These are phyloP conservation scores for Camarhynchus parvulus DNA, from an alignment of 2,113 vertebrate genomes.

Conservation along the genomic window DNA sequence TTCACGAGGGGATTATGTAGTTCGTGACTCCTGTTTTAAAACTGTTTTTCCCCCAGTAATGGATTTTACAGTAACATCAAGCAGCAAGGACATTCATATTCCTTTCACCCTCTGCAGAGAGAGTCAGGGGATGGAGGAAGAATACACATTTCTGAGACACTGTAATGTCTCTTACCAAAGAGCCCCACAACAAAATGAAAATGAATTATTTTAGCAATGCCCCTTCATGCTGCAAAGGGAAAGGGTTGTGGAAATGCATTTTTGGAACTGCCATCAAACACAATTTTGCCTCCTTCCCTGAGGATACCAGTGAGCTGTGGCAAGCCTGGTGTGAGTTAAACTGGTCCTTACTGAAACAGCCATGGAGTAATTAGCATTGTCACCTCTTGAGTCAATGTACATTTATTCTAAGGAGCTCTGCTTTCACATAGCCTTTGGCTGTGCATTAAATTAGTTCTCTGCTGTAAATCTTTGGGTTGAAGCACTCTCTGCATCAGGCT, in stretches of 20 bases:
- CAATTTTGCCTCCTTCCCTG: background rate
- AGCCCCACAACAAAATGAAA: background rate
- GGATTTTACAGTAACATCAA: background rate
- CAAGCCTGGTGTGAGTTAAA: background rate
- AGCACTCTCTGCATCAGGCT: background rate
- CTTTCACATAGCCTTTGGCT: background rate
- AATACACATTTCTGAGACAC: background rate
- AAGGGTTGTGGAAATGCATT: background rate
- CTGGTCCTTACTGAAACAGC: background rate
- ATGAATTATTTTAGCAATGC: background rate
- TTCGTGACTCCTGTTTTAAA: background rate
- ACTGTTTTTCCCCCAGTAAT: background rate
- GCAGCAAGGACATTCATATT: background rate
- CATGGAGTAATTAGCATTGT: background rate
- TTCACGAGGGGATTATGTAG: background rate
- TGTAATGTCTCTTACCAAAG: background rate
- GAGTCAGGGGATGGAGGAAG: background rate
- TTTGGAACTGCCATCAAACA: background rate
- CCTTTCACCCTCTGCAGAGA: background rate
- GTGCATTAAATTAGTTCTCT: background rate
- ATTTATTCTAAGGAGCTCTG: background rate
- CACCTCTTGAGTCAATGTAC: background rate
- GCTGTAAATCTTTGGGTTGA: background rate
- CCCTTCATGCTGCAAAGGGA: background rate
- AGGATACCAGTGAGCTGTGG: background rate